A percentile compares a stretch with the other conserved stretches of the same genome.
Conservation (phyloP, 1,140 invertebrate genomes). For the Calephelis virginiensis region DNA sequence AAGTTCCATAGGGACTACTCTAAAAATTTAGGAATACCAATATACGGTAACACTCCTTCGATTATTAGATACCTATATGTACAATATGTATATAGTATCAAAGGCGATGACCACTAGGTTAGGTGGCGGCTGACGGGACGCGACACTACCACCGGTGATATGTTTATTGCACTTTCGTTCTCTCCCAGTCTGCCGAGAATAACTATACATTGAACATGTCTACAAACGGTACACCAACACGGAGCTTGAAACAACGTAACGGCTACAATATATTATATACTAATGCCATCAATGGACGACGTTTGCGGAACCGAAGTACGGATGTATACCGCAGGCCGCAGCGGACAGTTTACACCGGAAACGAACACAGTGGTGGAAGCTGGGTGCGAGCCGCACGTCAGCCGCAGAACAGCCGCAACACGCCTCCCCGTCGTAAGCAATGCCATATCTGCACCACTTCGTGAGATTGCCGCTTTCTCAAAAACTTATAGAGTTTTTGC, state of each 20-base stretch:
- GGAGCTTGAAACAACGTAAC: slow-evolving; percentile 25
- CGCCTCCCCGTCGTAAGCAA: slow-evolving; percentile 22
- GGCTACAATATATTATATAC: slow-evolving; percentile 21
- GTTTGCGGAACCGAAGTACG: not conserved
- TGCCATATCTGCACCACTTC: not conserved
- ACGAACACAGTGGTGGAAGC: too few relatives aligned
- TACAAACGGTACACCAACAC: slow-evolving; percentile 19
- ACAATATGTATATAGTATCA: too few relatives aligned
- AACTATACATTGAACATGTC: slow-evolving; percentile 22
- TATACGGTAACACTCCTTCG: too few relatives aligned
- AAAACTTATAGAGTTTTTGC: slow-evolving; percentile 87
- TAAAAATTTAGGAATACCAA: too few relatives aligned
- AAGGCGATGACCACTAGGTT: too few relatives aligned
- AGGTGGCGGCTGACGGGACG: not conserved
- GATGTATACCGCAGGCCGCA: too few relatives aligned
- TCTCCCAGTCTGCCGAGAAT: slow-evolving; percentile 20
- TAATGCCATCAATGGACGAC: not conserved
- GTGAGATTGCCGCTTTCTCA: slow-evolving; percentile 23
- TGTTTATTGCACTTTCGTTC: slow-evolving; percentile 31
- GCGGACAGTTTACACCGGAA: too few relatives aligned
- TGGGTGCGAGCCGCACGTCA: not conserved
- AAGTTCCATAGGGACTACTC: too few relatives aligned
- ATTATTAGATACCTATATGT: too few relatives aligned
- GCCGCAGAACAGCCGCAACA: slow-evolving; percentile 16
- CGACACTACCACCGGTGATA: slow-evolving; percentile 25